phyloP scores from a whole-genome alignment of 37 sponge, comb jelly and placozoan genomes.

The Halisarca cf. caerulea region DNA sequence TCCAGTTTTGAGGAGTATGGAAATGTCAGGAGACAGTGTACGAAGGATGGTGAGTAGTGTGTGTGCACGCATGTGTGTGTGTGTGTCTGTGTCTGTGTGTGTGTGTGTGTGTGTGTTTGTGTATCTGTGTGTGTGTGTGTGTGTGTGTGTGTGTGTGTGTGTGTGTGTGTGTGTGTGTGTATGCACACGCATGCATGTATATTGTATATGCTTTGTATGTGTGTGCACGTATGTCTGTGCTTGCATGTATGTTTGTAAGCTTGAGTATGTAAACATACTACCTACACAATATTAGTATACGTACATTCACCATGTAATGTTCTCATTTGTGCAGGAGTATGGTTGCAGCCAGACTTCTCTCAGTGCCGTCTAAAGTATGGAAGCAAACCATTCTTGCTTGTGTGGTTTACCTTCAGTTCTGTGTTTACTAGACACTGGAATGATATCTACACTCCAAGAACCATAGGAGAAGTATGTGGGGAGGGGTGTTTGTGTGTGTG shows the following conservation, averaged over 20 bases:
- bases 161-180: no score
- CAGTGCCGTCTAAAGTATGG: not conserved
- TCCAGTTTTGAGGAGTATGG: slow-evolving; percentile 1
- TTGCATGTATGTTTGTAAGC: no score
- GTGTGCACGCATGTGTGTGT: not conserved
- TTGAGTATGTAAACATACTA: no score
- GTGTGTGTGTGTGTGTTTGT: slow-evolving; percentile 12
- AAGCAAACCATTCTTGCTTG: not conserved
- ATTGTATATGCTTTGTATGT: no score
- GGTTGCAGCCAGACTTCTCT: not conserved
- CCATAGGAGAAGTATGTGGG: not conserved
- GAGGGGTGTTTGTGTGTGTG: not conserved
- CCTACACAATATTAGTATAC: no score
- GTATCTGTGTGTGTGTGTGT: slow-evolving; percentile 12
- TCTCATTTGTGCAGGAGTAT: not conserved
- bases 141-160: not conserved
- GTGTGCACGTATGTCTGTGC: no score
- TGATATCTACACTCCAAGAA: not conserved
- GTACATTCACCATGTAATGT: no score
- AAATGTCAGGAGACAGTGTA: not conserved
- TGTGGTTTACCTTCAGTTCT: slow-evolving; percentile 6
- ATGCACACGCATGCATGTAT: no score
- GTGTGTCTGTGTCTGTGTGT: not conserved
- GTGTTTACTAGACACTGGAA: not conserved
- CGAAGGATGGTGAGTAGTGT: slow-evolving; percentile 1